Evolutionary conservation across 2,113 vertebrate genomes (phyloP), one percentile per base, ranked within the genome.

Genomic region (Dermatemys mawii): DNA sequence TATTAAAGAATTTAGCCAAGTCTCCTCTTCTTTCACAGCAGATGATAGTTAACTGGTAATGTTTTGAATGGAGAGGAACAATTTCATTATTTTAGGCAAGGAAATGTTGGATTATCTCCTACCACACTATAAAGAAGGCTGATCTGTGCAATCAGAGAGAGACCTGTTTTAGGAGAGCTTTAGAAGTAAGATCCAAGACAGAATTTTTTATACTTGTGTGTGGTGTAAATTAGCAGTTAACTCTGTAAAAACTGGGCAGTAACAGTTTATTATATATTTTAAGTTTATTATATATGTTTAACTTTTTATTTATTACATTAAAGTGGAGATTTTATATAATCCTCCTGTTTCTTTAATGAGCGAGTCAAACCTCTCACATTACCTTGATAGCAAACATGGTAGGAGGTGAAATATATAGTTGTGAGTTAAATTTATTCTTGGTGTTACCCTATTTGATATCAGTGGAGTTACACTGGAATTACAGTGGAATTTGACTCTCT

Each of bases 51-150:
- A 92, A 79, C 81, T 44, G 51, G 85, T 86, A 1, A 81, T n/a
- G 3, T 67, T 86, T 88, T 76, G 6, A 48, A 82, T 60, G 11
- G 63, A n/a, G 35, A 67, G 32, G 17, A n/a, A 67, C 35, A 67
- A 67, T 67, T n/a, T n/a, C 4, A 21, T 67, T 67, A n/a, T 67
- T 67, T 67, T 21, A 67, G 35, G 32, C 63, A 67, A 75, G 70
- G 63, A 8, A 51, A 90, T 81, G 51, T 48, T 44, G 1, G 55
- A 32, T 46, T 0, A 50, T 1, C 1, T 53, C 3, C 38, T 78
- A 81, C 67, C 6, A 10, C 22, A 46, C 14, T 53, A 54, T 22
- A 83, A 90, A 79, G 91, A 51, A 0, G 1, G 8, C 82, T 84
- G 4, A 32, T 76, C 16, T 60, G 38, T 55, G 21, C 51, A 53